Base-by-base conservation (phyloP, 2,113 vertebrate species). In the Merops nubicus region DNA sequence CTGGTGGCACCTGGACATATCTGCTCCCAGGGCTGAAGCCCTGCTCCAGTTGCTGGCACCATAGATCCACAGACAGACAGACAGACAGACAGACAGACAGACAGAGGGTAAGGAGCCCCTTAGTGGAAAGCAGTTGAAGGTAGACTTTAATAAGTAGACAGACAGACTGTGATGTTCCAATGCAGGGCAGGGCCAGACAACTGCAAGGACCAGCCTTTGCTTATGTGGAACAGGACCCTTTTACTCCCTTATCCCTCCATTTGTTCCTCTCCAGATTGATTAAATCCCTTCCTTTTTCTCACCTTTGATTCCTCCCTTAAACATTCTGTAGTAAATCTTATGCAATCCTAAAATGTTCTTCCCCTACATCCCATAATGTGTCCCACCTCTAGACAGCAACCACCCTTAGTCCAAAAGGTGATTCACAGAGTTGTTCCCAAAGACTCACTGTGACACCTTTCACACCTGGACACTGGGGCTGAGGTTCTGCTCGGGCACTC, bases 1-100 rank as follows among this genome's bases (percentile, higher is more conserved):
- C 21, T 34, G n/a, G 34, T 33, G 53, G 4, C 59, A 33, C 13
- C 29, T 33, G 59, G 25, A 22, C 2, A 2, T 1, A 2, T 0
- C 9, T 64, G 4, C 22, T 73, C 20, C 23, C 18, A 26, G 11
- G 40, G 31, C 48, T 85, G 73, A 9, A 51, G 33, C 12, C 20
- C 25, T 19, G 2, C 38, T 50, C 31, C 53, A 64, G 43, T 48
- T 73, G 43, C 63, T 68, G 73, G 36, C 14, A 67, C 23, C 33
- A 36, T 21, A 65, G 38, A 28, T 42, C 31, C 34, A 11, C 68
- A 57, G 38, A 6, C 31, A 77, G 53, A 42, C 5, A 83, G 28
- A 5, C 36, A 67, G 22, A 29, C 20, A 38, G 3, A 36, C 13
- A 47, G 3, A 25, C 21, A 36, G 5, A 48, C 15, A 77, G 34